These are phyloP conservation scores for Drepana arcuata DNA, from an alignment of 1,140 invertebrate genomes.

Conservation along the genomic window DNA sequence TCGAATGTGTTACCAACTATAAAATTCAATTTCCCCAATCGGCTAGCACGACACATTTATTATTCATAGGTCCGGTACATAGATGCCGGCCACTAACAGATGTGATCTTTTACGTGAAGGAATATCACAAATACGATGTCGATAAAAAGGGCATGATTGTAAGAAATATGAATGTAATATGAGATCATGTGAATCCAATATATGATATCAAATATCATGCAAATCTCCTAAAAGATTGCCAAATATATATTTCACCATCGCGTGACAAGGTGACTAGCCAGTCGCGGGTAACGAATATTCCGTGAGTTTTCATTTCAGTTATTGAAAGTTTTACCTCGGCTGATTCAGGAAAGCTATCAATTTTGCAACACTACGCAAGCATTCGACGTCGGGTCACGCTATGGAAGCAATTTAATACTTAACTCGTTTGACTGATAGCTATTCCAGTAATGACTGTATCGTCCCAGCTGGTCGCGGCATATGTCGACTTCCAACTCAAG, in stretches of 20 bases:
- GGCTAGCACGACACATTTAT: conserved; percentile 65
- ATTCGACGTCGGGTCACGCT: conserved; percentile 33
- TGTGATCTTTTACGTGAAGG: conserved; percentile 69
- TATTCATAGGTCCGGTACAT: conserved; percentile 67
- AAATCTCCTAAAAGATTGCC: conserved; percentile 20
- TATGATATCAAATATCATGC: conserved; percentile 12
- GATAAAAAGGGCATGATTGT: conserved; percentile 38
- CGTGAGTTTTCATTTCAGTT: conserved; percentile 22
- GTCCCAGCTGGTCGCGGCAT: conserved; percentile 25
- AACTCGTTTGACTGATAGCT: conserved; percentile 27
- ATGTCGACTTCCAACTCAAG: conserved; percentile 4
- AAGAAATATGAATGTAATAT: conserved; percentile 44
- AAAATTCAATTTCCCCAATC: conserved; percentile 72
- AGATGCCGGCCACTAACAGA: conserved; percentile 64
- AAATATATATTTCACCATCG: conserved; percentile 23
- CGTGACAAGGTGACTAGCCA: conserved; percentile 22
- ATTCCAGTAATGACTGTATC: conserved; percentile 53
- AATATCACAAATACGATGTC: conserved; percentile 51
- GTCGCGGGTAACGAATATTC: conserved; percentile 20
- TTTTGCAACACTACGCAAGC: conserved; percentile 26
- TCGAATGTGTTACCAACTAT: conserved; percentile 67
- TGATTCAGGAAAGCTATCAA: conserved; percentile 21
- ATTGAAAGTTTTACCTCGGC: conserved; percentile 15
- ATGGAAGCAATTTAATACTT: conserved; percentile 41
- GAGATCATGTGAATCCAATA: conserved; percentile 32